phyloP scores from a whole-genome alignment of 2,797 vertebrate genomes.

The Oreortyx pictus region DNA sequence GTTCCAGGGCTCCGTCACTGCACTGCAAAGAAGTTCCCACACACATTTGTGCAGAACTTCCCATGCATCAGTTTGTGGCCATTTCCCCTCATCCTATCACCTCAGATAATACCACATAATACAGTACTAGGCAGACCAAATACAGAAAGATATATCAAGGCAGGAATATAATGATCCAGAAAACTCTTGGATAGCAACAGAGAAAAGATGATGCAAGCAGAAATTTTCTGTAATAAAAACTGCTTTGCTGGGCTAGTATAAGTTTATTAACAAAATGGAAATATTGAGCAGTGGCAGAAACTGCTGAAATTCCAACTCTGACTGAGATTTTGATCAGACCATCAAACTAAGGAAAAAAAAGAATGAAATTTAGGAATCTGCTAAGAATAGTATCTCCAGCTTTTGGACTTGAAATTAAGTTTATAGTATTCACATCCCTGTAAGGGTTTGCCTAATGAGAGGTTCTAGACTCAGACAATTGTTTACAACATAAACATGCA shows the following conservation, averaged over 20 bases:
- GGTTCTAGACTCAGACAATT: neutral
- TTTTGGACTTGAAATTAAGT: neutral
- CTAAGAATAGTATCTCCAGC: neutral
- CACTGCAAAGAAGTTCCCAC: too few species aligned
- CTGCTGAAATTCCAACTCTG: neutral
- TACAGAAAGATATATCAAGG: neutral
- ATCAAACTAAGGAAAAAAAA: neutral
- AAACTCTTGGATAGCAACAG: neutral
- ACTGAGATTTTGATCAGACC: neutral
- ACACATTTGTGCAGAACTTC: too few species aligned
- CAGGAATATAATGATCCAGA: neutral
- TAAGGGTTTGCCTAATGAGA: neutral
- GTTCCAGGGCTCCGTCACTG: too few species aligned
- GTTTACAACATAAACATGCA: neutral
- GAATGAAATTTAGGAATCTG: neutral
- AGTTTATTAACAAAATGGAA: neutral
- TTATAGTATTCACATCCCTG: neutral
- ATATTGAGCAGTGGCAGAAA: neutral
- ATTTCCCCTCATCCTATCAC: too few species aligned
- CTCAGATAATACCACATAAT: neutral
- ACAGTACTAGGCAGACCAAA: conserved; percentile 3
- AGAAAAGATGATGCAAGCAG: neutral
- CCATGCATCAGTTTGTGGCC: too few species aligned
- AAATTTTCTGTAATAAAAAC: neutral
- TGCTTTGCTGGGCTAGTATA: neutral